Evolutionary conservation across 2,797 vertebrate species (phyloP).

Genomic region (Pipistrellus pygmaeus): DNA sequence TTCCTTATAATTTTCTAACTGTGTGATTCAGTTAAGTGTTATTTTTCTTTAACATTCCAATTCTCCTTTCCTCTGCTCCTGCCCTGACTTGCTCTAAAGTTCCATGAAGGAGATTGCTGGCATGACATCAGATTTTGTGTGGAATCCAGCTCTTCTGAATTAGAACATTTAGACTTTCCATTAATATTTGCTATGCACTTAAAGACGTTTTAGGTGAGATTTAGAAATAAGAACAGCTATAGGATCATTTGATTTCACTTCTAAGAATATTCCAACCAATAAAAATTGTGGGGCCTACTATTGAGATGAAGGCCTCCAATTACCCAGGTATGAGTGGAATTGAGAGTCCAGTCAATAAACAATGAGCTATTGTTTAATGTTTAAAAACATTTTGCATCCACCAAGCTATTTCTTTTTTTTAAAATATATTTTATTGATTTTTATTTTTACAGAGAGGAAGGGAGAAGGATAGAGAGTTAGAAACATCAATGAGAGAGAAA

Average conservation of each 20-base stretch:
- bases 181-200: background rate
- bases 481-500: no score
- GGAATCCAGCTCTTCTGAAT: conserved; percentile 1
- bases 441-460: no score
- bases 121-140: background rate
- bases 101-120: background rate
- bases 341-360: background rate
- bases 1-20: conserved; percentile 67
- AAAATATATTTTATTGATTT: no score
- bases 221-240: background rate
- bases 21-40: conserved; percentile 43
- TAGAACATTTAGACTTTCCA: background rate
- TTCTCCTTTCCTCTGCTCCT: background rate
- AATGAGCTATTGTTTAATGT: conserved; percentile 2
- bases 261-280: background rate
- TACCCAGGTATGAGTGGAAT: background rate
- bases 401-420: background rate
- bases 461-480: no score
- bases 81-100: background rate
- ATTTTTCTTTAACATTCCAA: conserved; percentile 54
- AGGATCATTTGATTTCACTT: conserved; percentile 12
- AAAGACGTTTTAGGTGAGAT: background rate
- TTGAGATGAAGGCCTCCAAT: background rate
- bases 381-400: background rate
- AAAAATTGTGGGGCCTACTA: background rate